Percentiles rank a stretch among this genome's conserved stretches.
Conservation (phyloP, 2,113 vertebrate species). For the Rhinoderma darwinii region DNA sequence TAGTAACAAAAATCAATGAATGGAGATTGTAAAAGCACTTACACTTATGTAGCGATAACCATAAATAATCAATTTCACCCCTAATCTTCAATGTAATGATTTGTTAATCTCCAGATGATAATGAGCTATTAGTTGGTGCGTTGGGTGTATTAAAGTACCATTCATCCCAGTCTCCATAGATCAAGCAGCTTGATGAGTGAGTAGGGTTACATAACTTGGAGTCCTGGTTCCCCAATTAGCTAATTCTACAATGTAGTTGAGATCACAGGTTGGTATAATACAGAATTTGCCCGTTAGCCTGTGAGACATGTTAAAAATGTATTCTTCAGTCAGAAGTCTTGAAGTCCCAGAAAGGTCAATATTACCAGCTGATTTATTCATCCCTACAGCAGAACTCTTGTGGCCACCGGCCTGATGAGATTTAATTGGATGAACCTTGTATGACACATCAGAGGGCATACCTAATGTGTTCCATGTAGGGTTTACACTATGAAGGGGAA, state of each 20-base stretch:
- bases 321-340: background rate
- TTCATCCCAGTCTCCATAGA: background rate
- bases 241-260: background rate
- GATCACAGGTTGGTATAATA: background rate
- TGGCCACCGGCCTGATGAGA: background rate
- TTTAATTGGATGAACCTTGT: conserved; percentile 1
- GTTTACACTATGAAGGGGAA: background rate
- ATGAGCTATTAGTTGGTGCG: background rate
- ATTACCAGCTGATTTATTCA: conserved; percentile 5
- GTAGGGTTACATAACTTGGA: background rate
- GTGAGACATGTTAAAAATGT: background rate
- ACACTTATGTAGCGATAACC: background rate
- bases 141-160: background rate
- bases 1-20: conserved; percentile 10
- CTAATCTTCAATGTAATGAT: conserved; percentile 13
- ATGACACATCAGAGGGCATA: background rate
- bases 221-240: background rate
- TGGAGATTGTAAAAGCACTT: conserved; percentile 6
- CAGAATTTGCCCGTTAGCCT: background rate
- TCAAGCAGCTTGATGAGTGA: background rate
- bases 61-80: background rate
- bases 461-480: background rate
- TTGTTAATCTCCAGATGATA: background rate
- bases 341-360: conserved; percentile 9
- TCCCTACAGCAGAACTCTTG: background rate